Evolutionary conservation across 2,888 invertebrate species (phyloP), one percentile per base, ranked within the genome.

Genomic region (Drosophila crucigera): DNA sequence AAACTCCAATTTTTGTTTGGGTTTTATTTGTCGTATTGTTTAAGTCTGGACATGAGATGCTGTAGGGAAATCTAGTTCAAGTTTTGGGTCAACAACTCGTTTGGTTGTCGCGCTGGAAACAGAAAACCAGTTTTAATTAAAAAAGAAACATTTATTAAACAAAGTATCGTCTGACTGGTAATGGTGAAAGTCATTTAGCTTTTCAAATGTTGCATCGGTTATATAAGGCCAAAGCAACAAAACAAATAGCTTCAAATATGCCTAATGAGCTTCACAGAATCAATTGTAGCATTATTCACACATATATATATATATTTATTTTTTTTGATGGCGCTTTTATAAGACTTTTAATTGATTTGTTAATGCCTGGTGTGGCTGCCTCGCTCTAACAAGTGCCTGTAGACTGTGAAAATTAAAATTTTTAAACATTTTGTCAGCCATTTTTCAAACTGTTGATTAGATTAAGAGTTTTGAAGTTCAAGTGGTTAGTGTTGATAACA

Each of bases 11-110:
- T 35, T 14, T 14, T 33, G 4, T 14, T 4, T 9, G 50, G 2
- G 37, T 25, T 47, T 47, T 25, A 1, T 25, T 25, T n/a, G 14
- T 31, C 59, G 47, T 58, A 68, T 60, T 66, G 60, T 54, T 58
- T 30, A 62, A 68, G 54, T 56, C 41, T 69, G 41, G 37, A 10
- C 41, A n/a, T 25, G 41, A 25, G 80, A 79, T 73, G 76, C 76
- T 79, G 61, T 47, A 65, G 88, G 88, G 83, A 84, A 84, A 84
- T 85, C 88, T 84, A 88, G 88, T 88, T 84, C 77, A 86, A 69
- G 77, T 86, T 86, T 83, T 82, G 73, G 83, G 84, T 84, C 78
- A 86, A 78, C 83, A 78, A 66, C 78, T 76, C 59, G 68, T 73
- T 73, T 72, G 73, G 65, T 63, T 59, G 68, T 37, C 63, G 64